A percentile compares a stretch with the other conserved stretches of the same genome.
phyloP scores from a whole-genome alignment of 2,888 invertebrate genomes.

The Drosophila suboccidentalis region DNA sequence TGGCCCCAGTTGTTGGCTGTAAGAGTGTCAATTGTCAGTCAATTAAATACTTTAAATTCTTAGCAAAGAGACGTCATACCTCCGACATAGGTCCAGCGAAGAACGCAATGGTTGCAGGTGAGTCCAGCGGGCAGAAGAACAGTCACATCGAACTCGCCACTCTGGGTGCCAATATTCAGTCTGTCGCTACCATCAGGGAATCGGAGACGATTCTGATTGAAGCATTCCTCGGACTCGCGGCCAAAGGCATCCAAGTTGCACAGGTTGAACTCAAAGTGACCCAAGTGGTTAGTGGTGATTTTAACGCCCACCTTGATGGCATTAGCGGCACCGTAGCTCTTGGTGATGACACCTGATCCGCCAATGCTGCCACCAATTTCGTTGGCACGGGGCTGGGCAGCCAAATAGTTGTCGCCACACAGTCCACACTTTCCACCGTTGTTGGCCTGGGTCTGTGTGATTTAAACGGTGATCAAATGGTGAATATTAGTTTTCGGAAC shows the following conservation, averaged over 20 bases:
- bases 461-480: neutral
- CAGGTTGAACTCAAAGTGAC: slow-evolving; percentile 86
- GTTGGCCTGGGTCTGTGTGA: slow-evolving; percentile 83
- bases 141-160: slow-evolving; percentile 75
- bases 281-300: slow-evolving; percentile 86
- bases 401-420: slow-evolving; percentile 87
- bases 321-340: slow-evolving; percentile 77
- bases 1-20: slow-evolving; percentile 86
- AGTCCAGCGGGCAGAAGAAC: slow-evolving; percentile 85
- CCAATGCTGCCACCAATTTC: slow-evolving; percentile 87
- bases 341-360: slow-evolving; percentile 86
- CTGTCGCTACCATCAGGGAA: slow-evolving; percentile 80
- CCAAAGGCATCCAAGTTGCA: slow-evolving; percentile 86
- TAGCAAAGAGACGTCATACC: slow-evolving; percentile 72
- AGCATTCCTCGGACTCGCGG: slow-evolving; percentile 87
- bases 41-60: no score
- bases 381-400: slow-evolving; percentile 86
- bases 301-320: slow-evolving; percentile 77
- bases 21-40: neutral
- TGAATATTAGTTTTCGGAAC: slow-evolving; percentile 57
- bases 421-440: slow-evolving; percentile 86
- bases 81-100: slow-evolving; percentile 87
- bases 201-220: slow-evolving; percentile 84
- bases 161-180: slow-evolving; percentile 60
- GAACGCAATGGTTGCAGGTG: slow-evolving; percentile 87